phyloP scores from a whole-genome alignment of 2,113 vertebrate species.

The Heterochromis multidens region DNA sequence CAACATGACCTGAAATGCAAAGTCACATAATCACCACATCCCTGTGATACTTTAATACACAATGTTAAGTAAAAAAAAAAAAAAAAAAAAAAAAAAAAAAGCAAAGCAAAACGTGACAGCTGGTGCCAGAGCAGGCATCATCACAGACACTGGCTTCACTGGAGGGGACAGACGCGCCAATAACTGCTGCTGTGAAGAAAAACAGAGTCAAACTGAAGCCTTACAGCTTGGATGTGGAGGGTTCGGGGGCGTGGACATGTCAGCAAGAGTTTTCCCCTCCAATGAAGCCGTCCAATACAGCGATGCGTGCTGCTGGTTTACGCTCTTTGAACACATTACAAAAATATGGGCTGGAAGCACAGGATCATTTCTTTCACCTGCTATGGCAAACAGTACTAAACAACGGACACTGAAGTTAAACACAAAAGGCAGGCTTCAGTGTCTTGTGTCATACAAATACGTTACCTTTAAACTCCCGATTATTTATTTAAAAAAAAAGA shows the following conservation, averaged over 20 bases:
- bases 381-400: slow-evolving; percentile 48
- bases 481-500: not conserved
- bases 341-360: slow-evolving; percentile 42
- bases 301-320: not conserved
- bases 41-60: too few species aligned
- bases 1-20: too few species aligned
- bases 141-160: not conserved
- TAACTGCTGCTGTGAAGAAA: not conserved
- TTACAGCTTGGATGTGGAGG: not conserved
- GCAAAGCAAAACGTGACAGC: slow-evolving; percentile 38
- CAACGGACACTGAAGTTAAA: slow-evolving; percentile 7
- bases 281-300: not conserved
- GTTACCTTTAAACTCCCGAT: slow-evolving; percentile 10
- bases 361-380: not conserved
- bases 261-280: not conserved
- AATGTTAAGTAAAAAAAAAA: too few species aligned
- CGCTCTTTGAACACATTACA: slow-evolving; percentile 13
- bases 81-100: not conserved
- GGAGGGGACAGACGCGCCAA: not conserved
- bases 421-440: slow-evolving; percentile 31
- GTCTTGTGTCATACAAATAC: slow-evolving; percentile 5
- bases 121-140: slow-evolving; percentile 26
- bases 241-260: not conserved
- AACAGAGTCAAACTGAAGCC: not conserved
- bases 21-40: too few species aligned